A percentile compares a stretch with the other conserved stretches of the same genome.
Conservation (phyloP, 2,888 invertebrate genomes). For the Schizotus pectinicornis region DNA sequence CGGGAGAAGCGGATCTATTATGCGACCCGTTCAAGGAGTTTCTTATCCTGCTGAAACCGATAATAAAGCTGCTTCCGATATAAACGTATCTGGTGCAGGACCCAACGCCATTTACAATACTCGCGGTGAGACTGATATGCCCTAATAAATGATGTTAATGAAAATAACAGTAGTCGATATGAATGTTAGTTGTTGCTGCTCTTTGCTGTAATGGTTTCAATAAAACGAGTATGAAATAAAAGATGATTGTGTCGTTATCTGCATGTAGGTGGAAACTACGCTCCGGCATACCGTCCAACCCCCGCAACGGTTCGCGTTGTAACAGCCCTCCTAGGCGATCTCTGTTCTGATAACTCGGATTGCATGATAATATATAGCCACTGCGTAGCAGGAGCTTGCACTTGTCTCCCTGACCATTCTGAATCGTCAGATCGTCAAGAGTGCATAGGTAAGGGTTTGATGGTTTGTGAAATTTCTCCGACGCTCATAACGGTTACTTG, state of each 20-base stretch:
- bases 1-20: conserved; percentile 58
- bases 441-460: conserved; percentile 61
- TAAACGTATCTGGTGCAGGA: conserved; percentile 47
- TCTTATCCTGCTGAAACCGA: conserved; percentile 49
- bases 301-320: conserved; percentile 69
- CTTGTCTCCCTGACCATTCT: conserved; percentile 72
- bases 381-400: conserved; percentile 77
- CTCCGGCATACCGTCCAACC: conserved; percentile 66
- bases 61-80: conserved; percentile 47
- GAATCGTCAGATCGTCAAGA: conserved; percentile 70
- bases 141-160: conserved; percentile 20
- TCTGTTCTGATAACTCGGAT: conserved; percentile 73
- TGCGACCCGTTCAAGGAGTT: conserved; percentile 47
- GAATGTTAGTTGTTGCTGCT: conserved; percentile 8
- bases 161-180: conserved; percentile 19
- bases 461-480: not conserved
- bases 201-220: conserved; percentile 30
- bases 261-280: conserved; percentile 52
- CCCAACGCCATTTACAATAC: conserved; percentile 51
- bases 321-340: conserved; percentile 76
- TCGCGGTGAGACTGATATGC: conserved; percentile 50
- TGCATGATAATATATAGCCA: conserved; percentile 74
- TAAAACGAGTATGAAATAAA: conserved; percentile 23
- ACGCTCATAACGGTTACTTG: conserved; percentile 46
- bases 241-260: conserved; percentile 17